Conservation (phyloP, 1,140 invertebrate genomes). For the Neodiprion pinetum region DNA sequence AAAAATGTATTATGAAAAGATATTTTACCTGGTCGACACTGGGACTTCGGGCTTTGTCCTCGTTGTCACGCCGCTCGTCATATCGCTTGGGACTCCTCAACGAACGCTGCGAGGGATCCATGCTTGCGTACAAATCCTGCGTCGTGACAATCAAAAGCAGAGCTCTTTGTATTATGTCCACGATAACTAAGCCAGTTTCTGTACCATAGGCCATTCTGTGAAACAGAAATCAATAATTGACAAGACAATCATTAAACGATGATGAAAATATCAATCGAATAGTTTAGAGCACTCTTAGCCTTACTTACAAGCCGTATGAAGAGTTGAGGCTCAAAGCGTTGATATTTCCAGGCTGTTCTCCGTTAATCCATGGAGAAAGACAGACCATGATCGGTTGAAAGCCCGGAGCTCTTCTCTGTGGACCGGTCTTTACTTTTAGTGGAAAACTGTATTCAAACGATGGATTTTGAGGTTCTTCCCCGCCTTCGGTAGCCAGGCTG, state of each 20-base stretch:
- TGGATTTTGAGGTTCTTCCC: conserved; percentile 56
- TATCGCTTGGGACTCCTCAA: conserved; percentile 82
- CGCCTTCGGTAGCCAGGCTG: conserved; percentile 64
- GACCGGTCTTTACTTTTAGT: conserved; percentile 78
- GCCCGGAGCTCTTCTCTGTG: conserved; percentile 83
- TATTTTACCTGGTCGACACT: conserved; percentile 87
- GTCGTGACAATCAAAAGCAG: conserved; percentile 86
- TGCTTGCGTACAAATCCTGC: conserved; percentile 86
- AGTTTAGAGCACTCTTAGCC: conserved; percentile 5
- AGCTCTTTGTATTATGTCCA: conserved; percentile 92
- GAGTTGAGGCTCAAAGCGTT: conserved; percentile 93
- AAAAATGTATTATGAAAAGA: conserved; percentile 28
- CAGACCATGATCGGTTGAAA: conserved; percentile 97
- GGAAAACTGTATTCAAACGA: conserved; percentile 61
- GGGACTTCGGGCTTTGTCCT: conserved; percentile 82
- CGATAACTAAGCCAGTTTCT: conserved; percentile 91
- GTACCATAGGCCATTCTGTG: conserved; percentile 95
- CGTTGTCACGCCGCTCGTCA: conserved; percentile 63
- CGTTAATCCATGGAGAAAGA: conserved; percentile 82
- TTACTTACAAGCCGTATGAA: conserved; percentile 93
- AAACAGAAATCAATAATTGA: conserved; percentile 29
- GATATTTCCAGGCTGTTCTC: conserved; percentile 81
- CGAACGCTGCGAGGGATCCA: conserved; percentile 87
- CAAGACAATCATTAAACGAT: conserved; percentile 33
- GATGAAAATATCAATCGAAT: conserved; percentile 38